phyloP scores from a whole-genome alignment of 2,888 invertebrate genomes.

The Bruchidius siliquastri region DNA sequence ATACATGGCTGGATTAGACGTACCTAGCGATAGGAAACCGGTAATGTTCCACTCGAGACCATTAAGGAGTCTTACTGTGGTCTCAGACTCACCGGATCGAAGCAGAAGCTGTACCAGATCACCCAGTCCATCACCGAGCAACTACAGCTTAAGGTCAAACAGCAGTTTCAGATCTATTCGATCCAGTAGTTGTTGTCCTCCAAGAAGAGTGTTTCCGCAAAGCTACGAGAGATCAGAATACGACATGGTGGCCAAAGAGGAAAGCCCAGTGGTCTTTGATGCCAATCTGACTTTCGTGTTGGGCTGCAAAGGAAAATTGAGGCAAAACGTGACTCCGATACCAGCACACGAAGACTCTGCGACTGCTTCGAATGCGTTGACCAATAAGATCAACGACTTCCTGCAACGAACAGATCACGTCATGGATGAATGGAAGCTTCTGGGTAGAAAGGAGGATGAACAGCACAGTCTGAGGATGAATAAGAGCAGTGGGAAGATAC shows the following conservation, averaged over 20 bases:
- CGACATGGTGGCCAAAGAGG: slow-evolving; percentile 57
- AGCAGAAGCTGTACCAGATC: slow-evolving; percentile 19
- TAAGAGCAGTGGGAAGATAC: slow-evolving; percentile 34
- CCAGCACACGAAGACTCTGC: slow-evolving; percentile 73
- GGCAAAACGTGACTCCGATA: slow-evolving; percentile 62
- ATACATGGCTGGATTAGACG: slow-evolving; percentile 29
- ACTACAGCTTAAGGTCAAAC: slow-evolving; percentile 17
- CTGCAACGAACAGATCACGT: slow-evolving; percentile 80
- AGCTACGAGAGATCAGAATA: slow-evolving; percentile 43
- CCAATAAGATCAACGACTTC: slow-evolving; percentile 74
- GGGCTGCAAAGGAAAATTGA: slow-evolving; percentile 66
- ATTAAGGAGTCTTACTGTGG: slow-evolving; percentile 43
- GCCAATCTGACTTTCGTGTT: slow-evolving; percentile 76
- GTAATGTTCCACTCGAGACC: slow-evolving; percentile 37
- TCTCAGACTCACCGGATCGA: slow-evolving; percentile 26
- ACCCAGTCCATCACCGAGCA: slow-evolving; percentile 27
- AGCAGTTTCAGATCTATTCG: slow-evolving; percentile 44
- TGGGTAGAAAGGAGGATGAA: slow-evolving; percentile 59
- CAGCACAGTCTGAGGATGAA: slow-evolving; percentile 31
- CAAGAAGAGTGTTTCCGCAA: slow-evolving; percentile 68
- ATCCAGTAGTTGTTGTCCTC: slow-evolving; percentile 47
- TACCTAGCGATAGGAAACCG: slow-evolving; percentile 28
- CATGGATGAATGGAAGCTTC: slow-evolving; percentile 78
- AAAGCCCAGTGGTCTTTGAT: slow-evolving; percentile 75
- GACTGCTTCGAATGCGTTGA: slow-evolving; percentile 72